These are phyloP conservation scores for Temnothorax ravouxi DNA, from an alignment of 2,888 invertebrate genomes.

Conservation along the genomic window DNA sequence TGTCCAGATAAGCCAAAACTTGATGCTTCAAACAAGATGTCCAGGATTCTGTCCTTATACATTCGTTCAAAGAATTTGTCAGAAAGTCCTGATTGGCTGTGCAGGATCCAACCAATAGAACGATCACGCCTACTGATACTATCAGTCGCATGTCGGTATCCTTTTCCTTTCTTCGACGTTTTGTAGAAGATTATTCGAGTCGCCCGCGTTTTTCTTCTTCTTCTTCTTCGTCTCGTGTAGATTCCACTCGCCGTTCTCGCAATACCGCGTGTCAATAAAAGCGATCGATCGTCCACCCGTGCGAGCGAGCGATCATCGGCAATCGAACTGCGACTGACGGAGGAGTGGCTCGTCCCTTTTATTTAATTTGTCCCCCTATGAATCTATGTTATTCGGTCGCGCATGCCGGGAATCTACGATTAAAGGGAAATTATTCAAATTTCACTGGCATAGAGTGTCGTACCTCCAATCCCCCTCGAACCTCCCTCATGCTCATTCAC, in stretches of 20 bases:
- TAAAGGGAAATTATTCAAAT: conserved; percentile 86
- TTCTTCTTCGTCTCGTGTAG: not conserved
- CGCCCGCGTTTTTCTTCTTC: not conserved
- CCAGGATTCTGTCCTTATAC: conserved; percentile 90
- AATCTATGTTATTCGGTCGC: conserved; percentile 86
- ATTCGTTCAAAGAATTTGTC: conserved; percentile 88
- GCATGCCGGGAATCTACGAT: conserved; percentile 84
- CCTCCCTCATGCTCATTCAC: conserved; percentile 33
- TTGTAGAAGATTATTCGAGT: not conserved
- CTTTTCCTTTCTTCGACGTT: conserved; percentile 34
- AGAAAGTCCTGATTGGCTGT: conserved; percentile 81
- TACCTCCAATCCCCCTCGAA: conserved; percentile 49
- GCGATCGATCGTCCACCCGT: conserved; percentile 76
- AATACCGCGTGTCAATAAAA: conserved; percentile 47
- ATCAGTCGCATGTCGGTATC: conserved; percentile 52
- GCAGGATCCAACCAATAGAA: conserved; percentile 88
- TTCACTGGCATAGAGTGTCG: conserved; percentile 81
- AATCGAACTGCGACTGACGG: conserved; percentile 86
- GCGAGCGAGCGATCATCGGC: conserved; percentile 82
- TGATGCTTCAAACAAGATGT: conserved; percentile 92
- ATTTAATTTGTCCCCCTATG: conserved; percentile 85
- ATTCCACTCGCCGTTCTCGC: conserved; percentile 17
- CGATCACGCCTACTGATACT: conserved; percentile 74
- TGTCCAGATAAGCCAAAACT: conserved; percentile 92
- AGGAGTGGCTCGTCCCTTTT: conserved; percentile 86